Conservation (phyloP, 2,113 vertebrate genomes). For the Mesocricetus auratus region DNA sequence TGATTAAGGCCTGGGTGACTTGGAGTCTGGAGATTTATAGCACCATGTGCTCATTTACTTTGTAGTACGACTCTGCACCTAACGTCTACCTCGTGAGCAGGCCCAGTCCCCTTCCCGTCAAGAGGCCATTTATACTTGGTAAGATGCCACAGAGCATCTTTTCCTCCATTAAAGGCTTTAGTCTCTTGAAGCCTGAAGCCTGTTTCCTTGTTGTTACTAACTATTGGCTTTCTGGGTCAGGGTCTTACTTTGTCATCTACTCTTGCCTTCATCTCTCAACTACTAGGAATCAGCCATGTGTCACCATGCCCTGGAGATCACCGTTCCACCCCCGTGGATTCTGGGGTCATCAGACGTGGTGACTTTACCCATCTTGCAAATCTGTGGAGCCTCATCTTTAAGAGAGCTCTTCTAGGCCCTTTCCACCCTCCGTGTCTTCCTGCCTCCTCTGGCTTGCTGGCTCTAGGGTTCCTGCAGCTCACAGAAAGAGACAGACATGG, state of each 20-base stretch:
- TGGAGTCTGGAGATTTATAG: slow-evolving; percentile 65
- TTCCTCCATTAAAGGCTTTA: background rate
- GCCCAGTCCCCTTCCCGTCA: background rate
- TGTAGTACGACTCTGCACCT: slow-evolving; percentile 21
- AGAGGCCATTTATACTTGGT: background rate
- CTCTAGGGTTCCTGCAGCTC: background rate
- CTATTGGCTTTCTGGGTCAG: background rate
- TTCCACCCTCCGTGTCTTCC: background rate
- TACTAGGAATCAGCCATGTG: background rate
- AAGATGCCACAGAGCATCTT: background rate
- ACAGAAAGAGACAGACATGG: background rate
- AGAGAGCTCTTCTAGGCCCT: background rate
- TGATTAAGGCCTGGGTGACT: slow-evolving; percentile 63
- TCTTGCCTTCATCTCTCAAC: background rate
- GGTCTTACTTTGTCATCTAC: background rate
- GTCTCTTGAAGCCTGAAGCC: background rate
- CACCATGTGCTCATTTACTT: background rate
- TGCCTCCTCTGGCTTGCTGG: background rate
- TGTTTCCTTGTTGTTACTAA: background rate
- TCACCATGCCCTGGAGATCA: background rate
- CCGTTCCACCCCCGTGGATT: background rate
- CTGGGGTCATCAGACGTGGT: background rate
- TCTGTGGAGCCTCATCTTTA: background rate
- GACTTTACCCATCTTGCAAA: background rate
- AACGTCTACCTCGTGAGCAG: slow-evolving; percentile 11